phyloP scores from a whole-genome alignment of 2,797 vertebrate genomes.

The Melanotaenia parkinsoni region DNA sequence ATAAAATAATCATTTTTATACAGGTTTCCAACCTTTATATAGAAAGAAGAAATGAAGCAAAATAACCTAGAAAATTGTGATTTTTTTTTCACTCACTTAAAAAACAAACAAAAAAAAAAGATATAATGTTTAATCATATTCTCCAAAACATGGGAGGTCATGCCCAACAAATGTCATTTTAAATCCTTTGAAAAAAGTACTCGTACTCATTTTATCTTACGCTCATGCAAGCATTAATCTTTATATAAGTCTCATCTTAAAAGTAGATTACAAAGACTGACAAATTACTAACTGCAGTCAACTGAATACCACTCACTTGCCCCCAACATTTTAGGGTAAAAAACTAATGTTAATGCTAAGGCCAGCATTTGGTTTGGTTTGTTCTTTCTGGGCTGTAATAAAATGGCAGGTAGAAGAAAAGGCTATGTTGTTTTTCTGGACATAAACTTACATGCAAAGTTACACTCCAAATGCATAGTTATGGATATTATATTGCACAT shows the following conservation, averaged over 20 bases:
- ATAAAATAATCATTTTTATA: no score
- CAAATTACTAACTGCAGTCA: neutral
- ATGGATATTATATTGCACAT: neutral
- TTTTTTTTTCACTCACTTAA: no score
- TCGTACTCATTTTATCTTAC: neutral
- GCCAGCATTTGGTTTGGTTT: neutral
- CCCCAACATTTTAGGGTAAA: neutral
- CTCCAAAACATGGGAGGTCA: neutral
- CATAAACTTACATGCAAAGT: neutral
- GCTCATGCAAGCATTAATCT: neutral
- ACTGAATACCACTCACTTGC: no score
- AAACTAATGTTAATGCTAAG: neutral
- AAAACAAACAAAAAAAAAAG: no score
- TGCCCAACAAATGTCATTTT: neutral
- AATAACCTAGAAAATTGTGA: no score
- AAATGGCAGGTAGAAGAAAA: neutral
- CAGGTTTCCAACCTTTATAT: no score
- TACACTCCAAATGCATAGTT: neutral
- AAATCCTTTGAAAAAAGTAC: neutral
- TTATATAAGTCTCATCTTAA: neutral
- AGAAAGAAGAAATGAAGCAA: no score
- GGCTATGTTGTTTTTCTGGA: neutral
- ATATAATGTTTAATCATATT: no score
- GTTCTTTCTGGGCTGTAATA: neutral
- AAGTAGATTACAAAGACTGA: neutral